Conservation (phyloP, 1,140 invertebrate species). For the Papilio glaucus region DNA sequence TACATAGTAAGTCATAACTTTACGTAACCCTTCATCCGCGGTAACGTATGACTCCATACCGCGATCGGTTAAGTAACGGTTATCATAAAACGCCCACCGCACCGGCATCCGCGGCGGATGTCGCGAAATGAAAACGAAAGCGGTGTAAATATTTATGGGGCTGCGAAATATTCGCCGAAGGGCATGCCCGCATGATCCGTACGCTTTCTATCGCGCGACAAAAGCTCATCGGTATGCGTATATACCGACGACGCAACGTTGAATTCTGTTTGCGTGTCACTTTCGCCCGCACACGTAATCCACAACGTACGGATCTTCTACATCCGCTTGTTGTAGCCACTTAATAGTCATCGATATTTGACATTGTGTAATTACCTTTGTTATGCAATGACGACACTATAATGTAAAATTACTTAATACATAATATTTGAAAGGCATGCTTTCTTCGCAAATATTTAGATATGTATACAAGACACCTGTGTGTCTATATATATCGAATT, state of each 20-base stretch:
- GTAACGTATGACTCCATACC: slow-evolving; percentile 57
- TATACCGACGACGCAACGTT: slow-evolving; percentile 48
- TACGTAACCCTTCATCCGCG: slow-evolving; percentile 53
- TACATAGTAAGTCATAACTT: slow-evolving; percentile 52
- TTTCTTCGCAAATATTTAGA: background rate
- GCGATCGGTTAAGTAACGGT: slow-evolving; percentile 67
- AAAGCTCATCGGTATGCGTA: slow-evolving; percentile 79
- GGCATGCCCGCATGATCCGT: slow-evolving; percentile 73
- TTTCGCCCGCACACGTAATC: slow-evolving; percentile 68
- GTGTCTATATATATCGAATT: no score
- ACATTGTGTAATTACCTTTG: slow-evolving; percentile 51
- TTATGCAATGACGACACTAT: slow-evolving; percentile 40
- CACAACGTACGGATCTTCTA: slow-evolving; percentile 54
- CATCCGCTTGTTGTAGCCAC: slow-evolving; percentile 56
- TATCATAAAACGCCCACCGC: slow-evolving; percentile 55
- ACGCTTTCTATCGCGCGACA: slow-evolving; percentile 73
- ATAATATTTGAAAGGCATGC: no score
- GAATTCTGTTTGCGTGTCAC: slow-evolving; percentile 61
- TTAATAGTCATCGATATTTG: slow-evolving; percentile 47
- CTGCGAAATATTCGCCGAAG: slow-evolving; percentile 77
- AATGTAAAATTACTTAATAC: slow-evolving; percentile 1
- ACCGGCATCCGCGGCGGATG: slow-evolving; percentile 52
- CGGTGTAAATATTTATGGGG: slow-evolving; percentile 73
- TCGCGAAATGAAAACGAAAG: slow-evolving; percentile 79
- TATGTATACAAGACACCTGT: background rate